A percentile compares a stretch with the other conserved stretches of the same genome.
Evolutionary conservation across 2,888 invertebrate species (phyloP).

Genomic region (Mythimna impura): DNA sequence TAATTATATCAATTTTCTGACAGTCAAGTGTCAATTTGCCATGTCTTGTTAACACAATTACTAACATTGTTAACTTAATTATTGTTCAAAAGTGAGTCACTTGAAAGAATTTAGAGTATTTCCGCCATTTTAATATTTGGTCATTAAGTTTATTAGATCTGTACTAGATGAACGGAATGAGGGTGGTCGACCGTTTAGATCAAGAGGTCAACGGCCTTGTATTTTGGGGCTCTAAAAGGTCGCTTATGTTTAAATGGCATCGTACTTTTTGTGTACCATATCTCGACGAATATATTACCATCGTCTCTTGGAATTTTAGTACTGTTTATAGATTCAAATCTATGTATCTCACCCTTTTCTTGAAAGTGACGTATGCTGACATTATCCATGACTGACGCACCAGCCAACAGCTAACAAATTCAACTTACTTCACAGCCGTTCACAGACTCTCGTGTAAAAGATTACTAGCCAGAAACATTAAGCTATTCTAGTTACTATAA

Average conservation of each 20-base stretch:
- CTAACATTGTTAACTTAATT: slow-evolving; percentile 40
- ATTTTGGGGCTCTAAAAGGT: slow-evolving; percentile 22
- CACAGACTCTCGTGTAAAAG: slow-evolving; percentile 52
- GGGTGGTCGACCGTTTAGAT: slow-evolving; percentile 16
- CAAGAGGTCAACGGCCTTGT: slow-evolving; percentile 28
- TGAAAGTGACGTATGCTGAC: slow-evolving; percentile 42
- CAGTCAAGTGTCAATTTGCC: slow-evolving; percentile 38
- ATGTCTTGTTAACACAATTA: slow-evolving; percentile 31
- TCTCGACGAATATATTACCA: background rate
- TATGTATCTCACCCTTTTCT: background rate
- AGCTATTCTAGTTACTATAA: slow-evolving; percentile 65
- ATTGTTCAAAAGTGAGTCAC: slow-evolving; percentile 41
- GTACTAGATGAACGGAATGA: slow-evolving; percentile 24
- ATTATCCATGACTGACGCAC: slow-evolving; percentile 23
- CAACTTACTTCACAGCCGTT: slow-evolving; percentile 28
- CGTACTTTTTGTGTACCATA: background rate
- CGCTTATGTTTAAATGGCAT: slow-evolving; percentile 22
- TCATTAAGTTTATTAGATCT: slow-evolving; percentile 43
- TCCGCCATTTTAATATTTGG: slow-evolving; percentile 40
- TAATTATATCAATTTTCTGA: slow-evolving; percentile 40
- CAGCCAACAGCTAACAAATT: slow-evolving; percentile 25
- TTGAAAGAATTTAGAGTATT: slow-evolving; percentile 41
- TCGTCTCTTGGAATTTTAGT: background rate
- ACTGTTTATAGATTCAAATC: background rate
- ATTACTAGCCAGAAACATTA: slow-evolving; percentile 44